A percentile compares a stretch with the other conserved stretches of the same genome.
These are phyloP conservation scores for Camponotus fellah DNA, from an alignment of 2,888 invertebrate genomes.

Conservation along the genomic window DNA sequence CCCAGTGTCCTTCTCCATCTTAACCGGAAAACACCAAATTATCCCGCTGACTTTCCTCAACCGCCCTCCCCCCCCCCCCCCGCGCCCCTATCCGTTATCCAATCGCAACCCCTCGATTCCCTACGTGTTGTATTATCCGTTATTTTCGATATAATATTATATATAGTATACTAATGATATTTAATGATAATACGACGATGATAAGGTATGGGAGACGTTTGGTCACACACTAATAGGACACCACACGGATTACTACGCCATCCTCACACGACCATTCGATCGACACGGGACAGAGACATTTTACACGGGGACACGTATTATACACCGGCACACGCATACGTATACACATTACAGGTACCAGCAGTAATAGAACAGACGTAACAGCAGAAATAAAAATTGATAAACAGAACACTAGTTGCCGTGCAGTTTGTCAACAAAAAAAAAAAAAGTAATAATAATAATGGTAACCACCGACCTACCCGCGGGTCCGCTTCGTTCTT, in stretches of 20 bases:
- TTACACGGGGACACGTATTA: constrained; percentile 67
- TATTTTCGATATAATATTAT: constrained; percentile 86
- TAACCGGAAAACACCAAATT: constrained; percentile 33
- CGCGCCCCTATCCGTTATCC: constrained; percentile 59
- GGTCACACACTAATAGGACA: constrained; percentile 81
- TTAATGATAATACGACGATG: constrained; percentile 86
- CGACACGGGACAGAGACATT: constrained; percentile 68
- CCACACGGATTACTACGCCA: constrained; percentile 76
- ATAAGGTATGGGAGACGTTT: constrained; percentile 86
- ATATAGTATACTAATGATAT: constrained; percentile 85
- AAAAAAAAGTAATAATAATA: constrained; percentile 75
- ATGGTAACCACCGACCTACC: constrained; percentile 85
- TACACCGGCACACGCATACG: constrained; percentile 70
- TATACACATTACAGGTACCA: constrained; percentile 77
- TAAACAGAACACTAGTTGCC: constrained; percentile 83
- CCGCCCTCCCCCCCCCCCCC: constrained; percentile 60
- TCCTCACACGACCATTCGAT: constrained; percentile 76
- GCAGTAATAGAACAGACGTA: constrained; percentile 78
- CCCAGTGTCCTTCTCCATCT: constrained; percentile 70
- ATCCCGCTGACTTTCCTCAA: constrained; percentile 48
- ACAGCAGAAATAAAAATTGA: constrained; percentile 74
- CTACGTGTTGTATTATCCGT: constrained; percentile 86
- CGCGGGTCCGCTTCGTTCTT: constrained; percentile 86
- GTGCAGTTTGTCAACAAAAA: constrained; percentile 82
- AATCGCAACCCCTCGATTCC: constrained; percentile 80